Evolutionary conservation across 2,113 vertebrate species (phyloP).

Genomic region (Serinus canaria): DNA sequence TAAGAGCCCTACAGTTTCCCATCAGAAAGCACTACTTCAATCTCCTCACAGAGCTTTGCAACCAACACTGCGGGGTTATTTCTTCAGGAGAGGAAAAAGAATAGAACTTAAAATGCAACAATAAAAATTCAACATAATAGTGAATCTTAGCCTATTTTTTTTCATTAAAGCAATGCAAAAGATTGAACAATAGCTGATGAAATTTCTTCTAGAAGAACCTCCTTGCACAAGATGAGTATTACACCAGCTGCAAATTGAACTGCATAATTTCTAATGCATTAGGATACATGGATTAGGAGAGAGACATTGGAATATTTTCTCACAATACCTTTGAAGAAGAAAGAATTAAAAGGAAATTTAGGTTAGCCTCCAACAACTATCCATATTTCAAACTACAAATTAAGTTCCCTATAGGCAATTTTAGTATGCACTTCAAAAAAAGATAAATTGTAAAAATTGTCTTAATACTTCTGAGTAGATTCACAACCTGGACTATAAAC

Average conservation of each 20-base stretch:
- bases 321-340: background rate
- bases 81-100: background rate
- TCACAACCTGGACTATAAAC: background rate
- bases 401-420: background rate
- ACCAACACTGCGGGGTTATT: accelerated
- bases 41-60: background rate
- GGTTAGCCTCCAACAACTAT: background rate
- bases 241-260: background rate
- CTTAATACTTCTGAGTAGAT: background rate
- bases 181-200: background rate
- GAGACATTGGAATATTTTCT: background rate
- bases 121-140: background rate
- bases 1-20: background rate
- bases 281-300: background rate
- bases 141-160: background rate
- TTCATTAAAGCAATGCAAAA: background rate
- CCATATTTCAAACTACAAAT: background rate
- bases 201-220: background rate
- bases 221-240: background rate
- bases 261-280: background rate
- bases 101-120: background rate
- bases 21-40: background rate
- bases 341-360: background rate
- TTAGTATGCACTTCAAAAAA: background rate
- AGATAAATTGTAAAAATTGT: background rate